phyloP scores from a whole-genome alignment of 2,113 vertebrate species.

The Clarias macrocephalus region DNA sequence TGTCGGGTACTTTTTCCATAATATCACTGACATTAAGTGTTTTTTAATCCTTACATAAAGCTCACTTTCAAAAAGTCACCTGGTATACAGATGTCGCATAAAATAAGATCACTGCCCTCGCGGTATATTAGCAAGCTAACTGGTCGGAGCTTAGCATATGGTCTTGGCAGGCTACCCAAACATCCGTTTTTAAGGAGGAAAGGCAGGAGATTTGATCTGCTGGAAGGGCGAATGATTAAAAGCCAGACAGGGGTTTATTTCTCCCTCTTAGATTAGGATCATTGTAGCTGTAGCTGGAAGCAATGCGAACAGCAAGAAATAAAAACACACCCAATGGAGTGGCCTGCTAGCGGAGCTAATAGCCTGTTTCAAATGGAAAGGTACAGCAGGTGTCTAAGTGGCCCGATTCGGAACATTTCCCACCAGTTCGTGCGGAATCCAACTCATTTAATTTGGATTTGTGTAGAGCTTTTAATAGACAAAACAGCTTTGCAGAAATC shows the following conservation, averaged over 20 bases:
- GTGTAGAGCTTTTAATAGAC: not conserved
- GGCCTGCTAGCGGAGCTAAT: conserved; percentile 67
- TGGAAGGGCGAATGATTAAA: conserved; percentile 57
- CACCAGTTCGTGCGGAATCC: conserved; percentile 51
- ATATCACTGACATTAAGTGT: not conserved
- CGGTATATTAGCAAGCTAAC: not conserved
- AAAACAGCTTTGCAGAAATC: not conserved
- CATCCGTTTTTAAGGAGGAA: not conserved
- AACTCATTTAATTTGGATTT: not conserved
- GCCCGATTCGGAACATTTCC: conserved; percentile 60
- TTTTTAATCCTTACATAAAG: not conserved
- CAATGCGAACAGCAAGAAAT: conserved; percentile 68
- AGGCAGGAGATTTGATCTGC: not conserved
- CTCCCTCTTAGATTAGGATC: conserved; percentile 57
- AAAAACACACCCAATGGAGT: conserved; percentile 70
- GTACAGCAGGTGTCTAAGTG: conserved; percentile 68
- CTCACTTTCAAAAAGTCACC: not conserved
- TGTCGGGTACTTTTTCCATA: not conserved
- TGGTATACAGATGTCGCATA: not conserved
- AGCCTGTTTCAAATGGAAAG: conserved; percentile 59
- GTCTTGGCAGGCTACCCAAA: not conserved
- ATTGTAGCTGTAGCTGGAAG: conserved; percentile 2
- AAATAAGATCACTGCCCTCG: not conserved
- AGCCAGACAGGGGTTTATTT: conserved; percentile 55
- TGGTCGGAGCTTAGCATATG: not conserved